phyloP scores from a whole-genome alignment of 2,113 vertebrate genomes.

The Apaloderma vittatum region DNA sequence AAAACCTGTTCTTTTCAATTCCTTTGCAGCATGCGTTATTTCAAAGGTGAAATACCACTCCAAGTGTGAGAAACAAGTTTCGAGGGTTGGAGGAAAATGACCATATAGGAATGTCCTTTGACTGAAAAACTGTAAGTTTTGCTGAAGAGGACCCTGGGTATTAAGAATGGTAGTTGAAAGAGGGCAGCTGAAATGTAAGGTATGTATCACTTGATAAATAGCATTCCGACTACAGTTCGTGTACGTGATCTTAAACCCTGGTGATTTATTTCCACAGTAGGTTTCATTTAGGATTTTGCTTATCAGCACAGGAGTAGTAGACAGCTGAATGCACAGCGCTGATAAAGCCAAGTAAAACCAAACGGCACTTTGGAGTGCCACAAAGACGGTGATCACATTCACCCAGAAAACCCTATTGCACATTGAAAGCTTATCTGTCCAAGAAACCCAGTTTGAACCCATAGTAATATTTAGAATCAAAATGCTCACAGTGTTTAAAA shows the following conservation, averaged over 20 bases:
- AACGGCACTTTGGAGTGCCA: not conserved
- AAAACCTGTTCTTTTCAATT: not conserved
- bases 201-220: not conserved
- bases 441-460: not conserved
- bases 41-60: conserved; percentile 15
- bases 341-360: not conserved
- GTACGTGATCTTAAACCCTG: not conserved
- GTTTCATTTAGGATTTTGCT: not conserved
- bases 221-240: not conserved
- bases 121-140: not conserved
- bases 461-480: not conserved
- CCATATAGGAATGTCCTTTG: not conserved
- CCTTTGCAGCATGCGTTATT: not conserved
- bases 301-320: not conserved
- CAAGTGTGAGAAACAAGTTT: not conserved
- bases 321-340: not conserved
- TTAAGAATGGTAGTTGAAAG: not conserved
- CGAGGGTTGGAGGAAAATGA: not conserved
- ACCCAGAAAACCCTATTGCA: not conserved
- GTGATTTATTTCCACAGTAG: not conserved
- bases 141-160: not conserved
- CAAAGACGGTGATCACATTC: fast-evolving
- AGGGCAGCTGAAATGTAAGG: not conserved
- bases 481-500: not conserved
- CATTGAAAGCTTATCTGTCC: not conserved